A percentile compares a stretch with the other conserved stretches of the same genome.
phyloP scores from a whole-genome alignment of 2,888 invertebrate species.

The Drosophila pseudotakahashii region DNA sequence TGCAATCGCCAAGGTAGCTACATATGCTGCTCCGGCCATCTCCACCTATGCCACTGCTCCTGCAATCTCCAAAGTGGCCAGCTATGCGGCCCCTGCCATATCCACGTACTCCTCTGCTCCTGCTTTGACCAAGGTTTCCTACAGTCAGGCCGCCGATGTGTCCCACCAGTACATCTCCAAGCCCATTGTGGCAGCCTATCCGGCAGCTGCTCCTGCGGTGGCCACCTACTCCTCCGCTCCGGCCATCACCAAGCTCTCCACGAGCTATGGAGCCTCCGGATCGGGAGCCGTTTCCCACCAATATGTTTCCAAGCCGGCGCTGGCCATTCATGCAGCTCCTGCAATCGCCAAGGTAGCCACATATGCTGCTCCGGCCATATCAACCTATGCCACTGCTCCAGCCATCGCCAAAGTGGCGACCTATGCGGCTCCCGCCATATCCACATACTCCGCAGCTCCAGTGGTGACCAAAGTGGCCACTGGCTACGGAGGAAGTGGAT shows the following conservation, averaged over 20 bases:
- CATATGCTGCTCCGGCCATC: constrained; percentile 55
- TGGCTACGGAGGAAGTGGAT: constrained; percentile 46
- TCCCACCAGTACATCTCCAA: too few relatives aligned
- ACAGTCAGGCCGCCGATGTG: too few relatives aligned
- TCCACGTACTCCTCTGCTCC: constrained; percentile 51
- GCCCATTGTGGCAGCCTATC: too few relatives aligned
- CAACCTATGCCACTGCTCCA: constrained; percentile 51
- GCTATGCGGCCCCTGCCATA: constrained; percentile 58
- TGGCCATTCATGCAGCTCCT: constrained; percentile 47
- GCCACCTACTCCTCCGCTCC: constrained; percentile 45
- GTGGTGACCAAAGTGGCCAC: constrained; percentile 30
- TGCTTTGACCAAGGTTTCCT: constrained; percentile 31
- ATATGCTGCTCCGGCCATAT: constrained; percentile 58
- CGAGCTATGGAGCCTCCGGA: constrained; percentile 22
- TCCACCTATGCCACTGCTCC: constrained; percentile 61
- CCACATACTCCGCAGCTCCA: constrained; percentile 20
- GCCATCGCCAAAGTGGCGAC: constrained; percentile 51
- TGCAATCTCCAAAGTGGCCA: constrained; percentile 54
- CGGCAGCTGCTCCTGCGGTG: constrained; percentile 4
- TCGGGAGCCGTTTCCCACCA: constrained; percentile 64
- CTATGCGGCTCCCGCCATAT: constrained; percentile 58
- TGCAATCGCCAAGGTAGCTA: constrained; percentile 53
- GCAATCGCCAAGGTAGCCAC: constrained; percentile 57
- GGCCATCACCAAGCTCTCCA: constrained; percentile 46
- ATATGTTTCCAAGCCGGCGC: constrained; percentile 65